Conservation (phyloP, 1,140 invertebrate genomes). For the Dendrolimus kikuchii region DNA sequence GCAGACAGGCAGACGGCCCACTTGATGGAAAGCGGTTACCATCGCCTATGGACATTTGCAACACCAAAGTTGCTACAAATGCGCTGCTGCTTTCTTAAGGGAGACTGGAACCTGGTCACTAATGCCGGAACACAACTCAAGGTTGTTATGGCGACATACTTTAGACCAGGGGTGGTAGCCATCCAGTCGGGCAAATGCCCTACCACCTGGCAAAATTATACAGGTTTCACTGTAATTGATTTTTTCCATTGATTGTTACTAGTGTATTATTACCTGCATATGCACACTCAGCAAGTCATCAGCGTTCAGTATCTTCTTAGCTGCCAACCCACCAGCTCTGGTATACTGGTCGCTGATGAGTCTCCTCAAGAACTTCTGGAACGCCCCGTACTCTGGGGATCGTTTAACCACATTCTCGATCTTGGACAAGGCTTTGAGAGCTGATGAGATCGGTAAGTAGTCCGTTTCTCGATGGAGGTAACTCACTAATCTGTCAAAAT, state of each 20-base stretch:
- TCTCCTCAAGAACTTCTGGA: constrained; percentile 75
- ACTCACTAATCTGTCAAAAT: constrained; percentile 54
- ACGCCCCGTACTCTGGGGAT: constrained; percentile 71
- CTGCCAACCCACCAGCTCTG: constrained; percentile 68
- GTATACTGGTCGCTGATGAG: constrained; percentile 74
- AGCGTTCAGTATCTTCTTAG: constrained; percentile 59
- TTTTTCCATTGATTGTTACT: not conserved
- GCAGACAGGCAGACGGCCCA: no score
- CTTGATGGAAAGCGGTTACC: no score
- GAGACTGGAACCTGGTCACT: no score
- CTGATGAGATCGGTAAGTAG: constrained; percentile 80
- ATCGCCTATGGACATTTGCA: no score
- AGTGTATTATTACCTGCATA: constrained; percentile 61
- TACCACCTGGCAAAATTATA: no score
- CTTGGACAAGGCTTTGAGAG: constrained; percentile 72
- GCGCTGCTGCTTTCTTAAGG: no score
- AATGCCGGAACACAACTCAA: no score
- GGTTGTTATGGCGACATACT: no score
- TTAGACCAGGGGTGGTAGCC: no score
- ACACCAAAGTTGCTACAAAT: no score
- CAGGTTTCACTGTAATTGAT: no score
- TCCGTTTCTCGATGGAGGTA: constrained; percentile 79
- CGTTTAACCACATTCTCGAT: constrained; percentile 71
- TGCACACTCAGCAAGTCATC: constrained; percentile 71
- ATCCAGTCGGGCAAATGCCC: no score